Conservation (phyloP, 1,140 invertebrate species). For the Zaprionus vittiger region DNA sequence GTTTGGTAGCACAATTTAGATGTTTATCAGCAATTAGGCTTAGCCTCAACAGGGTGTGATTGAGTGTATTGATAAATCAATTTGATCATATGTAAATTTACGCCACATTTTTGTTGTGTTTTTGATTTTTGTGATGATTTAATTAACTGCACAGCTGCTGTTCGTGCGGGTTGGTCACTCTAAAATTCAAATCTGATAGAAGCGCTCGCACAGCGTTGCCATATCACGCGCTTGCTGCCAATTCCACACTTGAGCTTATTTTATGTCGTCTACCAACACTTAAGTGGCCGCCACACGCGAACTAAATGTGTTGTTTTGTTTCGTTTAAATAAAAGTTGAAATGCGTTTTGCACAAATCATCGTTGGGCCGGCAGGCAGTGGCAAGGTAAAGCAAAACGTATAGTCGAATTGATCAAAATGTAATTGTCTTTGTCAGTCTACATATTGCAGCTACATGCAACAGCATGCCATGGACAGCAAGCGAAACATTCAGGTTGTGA, state of each 20-base stretch:
- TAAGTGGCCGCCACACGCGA: constrained; percentile 29
- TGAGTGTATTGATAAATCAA: constrained; percentile 74
- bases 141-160: constrained; percentile 58
- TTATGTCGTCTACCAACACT: constrained; percentile 22
- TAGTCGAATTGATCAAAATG: neutral
- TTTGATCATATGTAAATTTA: constrained; percentile 78
- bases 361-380: constrained; percentile 97
- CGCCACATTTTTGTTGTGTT: constrained; percentile 28
- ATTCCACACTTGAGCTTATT: constrained; percentile 13
- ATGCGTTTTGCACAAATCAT: constrained; percentile 98
- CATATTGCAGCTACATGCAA: constrained; percentile 96
- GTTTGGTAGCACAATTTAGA: constrained; percentile 66
- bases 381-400: constrained; percentile 89
- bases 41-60: constrained; percentile 60
- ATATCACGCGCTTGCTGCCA: neutral
- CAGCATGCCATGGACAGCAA: constrained; percentile 91
- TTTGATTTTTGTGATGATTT: constrained; percentile 52
- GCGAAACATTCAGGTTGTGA: constrained; percentile 94
- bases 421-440: constrained; percentile 88
- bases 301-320: constrained; percentile 29
- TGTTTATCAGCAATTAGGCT: constrained; percentile 81
- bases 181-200: constrained; percentile 21
- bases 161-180: constrained; percentile 31
- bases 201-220: constrained; percentile 32
- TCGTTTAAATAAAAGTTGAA: constrained; percentile 56